A percentile compares a stretch with the other conserved stretches of the same genome.
These are phyloP conservation scores for Corydoras maculifer DNA, from an alignment of 2,113 vertebrate genomes.

Conservation along the genomic window DNA sequence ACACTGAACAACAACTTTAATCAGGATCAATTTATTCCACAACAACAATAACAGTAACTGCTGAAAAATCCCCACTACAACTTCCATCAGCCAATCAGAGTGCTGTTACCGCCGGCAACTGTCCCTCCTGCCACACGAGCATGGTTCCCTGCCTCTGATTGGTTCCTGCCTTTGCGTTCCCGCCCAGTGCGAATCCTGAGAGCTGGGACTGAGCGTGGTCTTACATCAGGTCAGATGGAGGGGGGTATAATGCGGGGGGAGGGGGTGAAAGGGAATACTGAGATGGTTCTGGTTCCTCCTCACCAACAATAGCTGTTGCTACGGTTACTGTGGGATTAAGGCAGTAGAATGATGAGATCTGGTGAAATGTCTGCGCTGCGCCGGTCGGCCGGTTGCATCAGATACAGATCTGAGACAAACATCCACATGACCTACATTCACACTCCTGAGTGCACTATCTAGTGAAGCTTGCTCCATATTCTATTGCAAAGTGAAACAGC, in stretches of 20 bases:
- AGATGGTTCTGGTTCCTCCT: slow-evolving; percentile 29
- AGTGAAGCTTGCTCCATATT: no score
- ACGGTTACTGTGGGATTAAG: slow-evolving; percentile 63
- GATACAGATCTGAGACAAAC: no score
- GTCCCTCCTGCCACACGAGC: slow-evolving; percentile 50
- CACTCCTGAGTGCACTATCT: no score
- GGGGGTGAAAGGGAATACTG: slow-evolving; percentile 13
- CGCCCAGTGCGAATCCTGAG: background rate
- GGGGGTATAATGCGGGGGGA: background rate
- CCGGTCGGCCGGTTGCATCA: no score
- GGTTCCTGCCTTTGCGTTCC: slow-evolving; percentile 45
- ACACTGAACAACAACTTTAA: slow-evolving; percentile 60
- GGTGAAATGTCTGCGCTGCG: no score
- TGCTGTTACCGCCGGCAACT: slow-evolving; percentile 72
- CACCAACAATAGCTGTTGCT: slow-evolving; percentile 55
- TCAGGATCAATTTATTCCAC: slow-evolving; percentile 52
- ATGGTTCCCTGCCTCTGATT: slow-evolving; percentile 53
- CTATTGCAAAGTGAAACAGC: no score
- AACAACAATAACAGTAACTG: slow-evolving; percentile 53
- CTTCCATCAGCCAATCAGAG: slow-evolving; percentile 59
- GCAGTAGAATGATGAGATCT: no score
- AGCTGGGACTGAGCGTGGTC: background rate
- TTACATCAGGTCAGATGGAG: background rate
- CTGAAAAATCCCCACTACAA: slow-evolving; percentile 51
- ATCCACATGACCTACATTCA: no score